A percentile compares a stretch with the other conserved stretches of the same genome.
Conservation (phyloP, 23 tunicate genomes). For the Trididemnum clinides region DNA sequence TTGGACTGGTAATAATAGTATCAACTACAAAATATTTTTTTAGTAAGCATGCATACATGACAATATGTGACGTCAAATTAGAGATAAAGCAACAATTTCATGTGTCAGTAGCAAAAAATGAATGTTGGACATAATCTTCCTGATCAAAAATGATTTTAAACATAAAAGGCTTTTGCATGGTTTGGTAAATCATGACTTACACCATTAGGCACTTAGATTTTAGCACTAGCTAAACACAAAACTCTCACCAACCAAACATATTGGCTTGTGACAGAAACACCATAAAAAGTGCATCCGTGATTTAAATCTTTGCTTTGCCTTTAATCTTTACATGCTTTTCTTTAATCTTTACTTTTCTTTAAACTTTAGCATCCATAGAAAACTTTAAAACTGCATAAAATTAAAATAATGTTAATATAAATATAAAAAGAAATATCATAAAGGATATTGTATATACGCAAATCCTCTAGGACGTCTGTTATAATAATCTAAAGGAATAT, state of each 20-base stretch:
- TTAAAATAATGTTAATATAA: too few relatives aligned
- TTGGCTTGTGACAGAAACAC: background rate
- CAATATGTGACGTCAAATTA: too few relatives aligned
- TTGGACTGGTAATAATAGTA: too few relatives aligned
- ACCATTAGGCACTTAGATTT: too few relatives aligned
- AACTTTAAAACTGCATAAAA: slow-evolving; percentile 27
- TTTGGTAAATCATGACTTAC: background rate
- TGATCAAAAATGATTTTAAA: too few relatives aligned
- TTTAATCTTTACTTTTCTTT: slow-evolving; percentile 40
- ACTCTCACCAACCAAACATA: background rate
- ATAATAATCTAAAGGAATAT: slow-evolving; percentile 96
- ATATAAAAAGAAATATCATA: background rate
- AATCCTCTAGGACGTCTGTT: slow-evolving; percentile 89
- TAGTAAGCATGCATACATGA: too few relatives aligned
- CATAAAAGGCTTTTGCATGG: background rate
- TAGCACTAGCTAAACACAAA: too few relatives aligned
- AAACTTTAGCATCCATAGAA: background rate
- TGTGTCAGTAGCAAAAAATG: too few relatives aligned
- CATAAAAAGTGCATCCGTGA: too few relatives aligned
- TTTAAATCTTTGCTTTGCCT: background rate
- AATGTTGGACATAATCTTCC: too few relatives aligned
- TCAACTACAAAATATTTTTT: too few relatives aligned
- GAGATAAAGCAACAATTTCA: too few relatives aligned
- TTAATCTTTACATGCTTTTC: slow-evolving; percentile 25
- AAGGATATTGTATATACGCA: slow-evolving; percentile 99